Evolutionary conservation across 2,888 invertebrate species (phyloP), one percentile per base, ranked within the genome.

Genomic region (Scaptomyza flava): DNA sequence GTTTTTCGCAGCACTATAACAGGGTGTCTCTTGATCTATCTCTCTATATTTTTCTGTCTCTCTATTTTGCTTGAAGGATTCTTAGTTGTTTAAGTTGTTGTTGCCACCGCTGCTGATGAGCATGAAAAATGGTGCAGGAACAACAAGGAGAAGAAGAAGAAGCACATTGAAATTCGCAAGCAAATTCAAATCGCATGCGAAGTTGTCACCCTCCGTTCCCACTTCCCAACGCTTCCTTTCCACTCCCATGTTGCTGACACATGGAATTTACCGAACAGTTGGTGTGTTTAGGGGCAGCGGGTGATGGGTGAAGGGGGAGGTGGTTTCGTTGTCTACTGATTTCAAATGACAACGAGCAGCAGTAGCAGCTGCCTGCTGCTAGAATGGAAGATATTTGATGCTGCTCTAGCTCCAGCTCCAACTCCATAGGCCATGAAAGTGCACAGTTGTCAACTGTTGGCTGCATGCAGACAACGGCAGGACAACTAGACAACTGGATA

Each of bases 361-460:
- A 62, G 56, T 56, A 61, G 62, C 59, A 60, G 60, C 56, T 47
- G 52, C 23, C 42, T 51, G 41, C 50, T 50, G 34, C 31, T 48
- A 14, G 42, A 65, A 27, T 45, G 48, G 34, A 72, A 84, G 81
- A 75, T 68, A 79, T 76, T 81, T 69, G 72, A 75, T 68, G 62
- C 58, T 50, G 65, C 61, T 47, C 47, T 68, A n/a, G n/a, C 36
- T 17, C 7, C 36, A 61, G 72, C 86, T 36, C 7, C 36, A 61
- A 70, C 86, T 36, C 6, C 82, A 62, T 68, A 77, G 81, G 82
- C 81, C 71, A 82, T 70, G 74, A 66, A 70, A 85, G 77, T 77
- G 83, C 86, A 85, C 72, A 81, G 85, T 84, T 81, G 82, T 81
- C 85, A 79, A 79, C 81, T 67, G 70, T 62, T 64, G 66, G 62